A percentile compares a stretch with the other conserved stretches of the same genome.
These are phyloP conservation scores for Pagetopsis macropterus DNA, from an alignment of 2,797 vertebrate species.

Conservation along the genomic window DNA sequence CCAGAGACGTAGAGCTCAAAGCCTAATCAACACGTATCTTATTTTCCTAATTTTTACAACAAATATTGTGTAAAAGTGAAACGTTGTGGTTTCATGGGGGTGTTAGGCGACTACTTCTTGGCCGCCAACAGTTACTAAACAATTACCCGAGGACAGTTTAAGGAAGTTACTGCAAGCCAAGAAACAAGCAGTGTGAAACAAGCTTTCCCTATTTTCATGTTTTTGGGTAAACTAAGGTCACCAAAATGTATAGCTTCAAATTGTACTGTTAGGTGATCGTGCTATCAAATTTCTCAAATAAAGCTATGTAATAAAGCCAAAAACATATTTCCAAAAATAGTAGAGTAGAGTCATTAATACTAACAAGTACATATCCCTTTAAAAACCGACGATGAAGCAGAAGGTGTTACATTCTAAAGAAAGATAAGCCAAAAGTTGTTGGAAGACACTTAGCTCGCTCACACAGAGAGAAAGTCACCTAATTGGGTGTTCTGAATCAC, in stretches of 20 bases:
- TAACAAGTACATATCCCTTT: not conserved
- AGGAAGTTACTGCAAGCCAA: not conserved
- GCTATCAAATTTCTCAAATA: not conserved
- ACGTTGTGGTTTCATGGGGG: no score
- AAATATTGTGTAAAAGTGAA: no score
- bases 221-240: constrained; percentile 2
- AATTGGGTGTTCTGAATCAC: constrained; percentile 66
- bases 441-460: constrained; percentile 31
- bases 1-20: no score
- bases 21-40: no score
- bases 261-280: constrained; percentile 1
- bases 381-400: constrained; percentile 10
- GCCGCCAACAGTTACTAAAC: not conserved
- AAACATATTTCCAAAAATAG: constrained; percentile 8
- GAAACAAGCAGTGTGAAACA: not conserved
- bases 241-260: not conserved
- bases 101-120: not conserved
- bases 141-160: not conserved
- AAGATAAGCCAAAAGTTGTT: not conserved
- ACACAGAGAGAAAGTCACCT: constrained; percentile 51
- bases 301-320: not conserved
- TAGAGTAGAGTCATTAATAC: not conserved
- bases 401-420: constrained; percentile 8
- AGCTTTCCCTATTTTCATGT: not conserved
- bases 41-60: no score